Conservation (phyloP, 2,797 vertebrate species). For the Xenentodon cancila region DNA sequence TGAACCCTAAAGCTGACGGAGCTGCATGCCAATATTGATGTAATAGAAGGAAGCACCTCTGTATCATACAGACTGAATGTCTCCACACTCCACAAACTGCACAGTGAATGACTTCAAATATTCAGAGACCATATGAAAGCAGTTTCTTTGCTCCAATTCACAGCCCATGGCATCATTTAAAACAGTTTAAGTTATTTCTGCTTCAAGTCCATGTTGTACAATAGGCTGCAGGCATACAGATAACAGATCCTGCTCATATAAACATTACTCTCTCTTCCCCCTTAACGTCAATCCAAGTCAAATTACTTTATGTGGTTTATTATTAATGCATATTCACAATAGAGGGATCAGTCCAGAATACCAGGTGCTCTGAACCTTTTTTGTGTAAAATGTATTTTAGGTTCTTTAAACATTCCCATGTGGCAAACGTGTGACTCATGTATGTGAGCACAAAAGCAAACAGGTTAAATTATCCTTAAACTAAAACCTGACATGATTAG, state of each 20-base stretch:
- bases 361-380: slow-evolving; percentile 29
- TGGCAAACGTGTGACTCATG: slow-evolving; percentile 28
- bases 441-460: slow-evolving; percentile 45
- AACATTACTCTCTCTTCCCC: background rate
- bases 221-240: background rate
- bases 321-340: background rate
- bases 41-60: background rate
- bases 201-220: slow-evolving; percentile 19
- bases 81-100: slow-evolving; percentile 11
- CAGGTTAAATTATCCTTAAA: slow-evolving; percentile 52
- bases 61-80: background rate
- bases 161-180: slow-evolving; percentile 28
- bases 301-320: slow-evolving; percentile 9
- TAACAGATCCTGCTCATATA: slow-evolving; percentile 1
- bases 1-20: no score
- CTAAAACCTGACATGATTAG: slow-evolving; percentile 14
- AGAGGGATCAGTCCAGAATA: slow-evolving; percentile 23
- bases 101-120: slow-evolving; percentile 4
- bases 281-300: slow-evolving; percentile 2
- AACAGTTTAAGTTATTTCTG: slow-evolving; percentile 43
- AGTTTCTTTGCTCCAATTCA: slow-evolving; percentile 29
- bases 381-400: slow-evolving; percentile 41
- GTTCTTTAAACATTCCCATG: slow-evolving; percentile 52
- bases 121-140: slow-evolving; percentile 16
- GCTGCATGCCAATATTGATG: no score